phyloP scores from a whole-genome alignment of 2,888 invertebrate genomes.

The Calameuta idolon region DNA sequence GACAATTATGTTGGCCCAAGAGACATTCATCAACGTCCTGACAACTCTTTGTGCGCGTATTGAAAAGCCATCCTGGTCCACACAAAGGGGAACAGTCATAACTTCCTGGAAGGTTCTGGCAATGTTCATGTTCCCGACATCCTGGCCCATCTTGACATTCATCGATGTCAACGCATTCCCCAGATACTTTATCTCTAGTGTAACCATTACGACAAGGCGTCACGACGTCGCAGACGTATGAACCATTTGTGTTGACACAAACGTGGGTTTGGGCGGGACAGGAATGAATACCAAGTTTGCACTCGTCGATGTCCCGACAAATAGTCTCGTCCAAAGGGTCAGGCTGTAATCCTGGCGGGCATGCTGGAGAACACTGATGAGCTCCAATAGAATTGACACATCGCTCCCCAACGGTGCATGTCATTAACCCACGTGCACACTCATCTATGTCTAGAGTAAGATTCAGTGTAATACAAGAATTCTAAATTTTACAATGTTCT shows the following conservation, averaged over 20 bases:
- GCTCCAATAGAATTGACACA: constrained; percentile 48
- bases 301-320: constrained; percentile 30
- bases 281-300: constrained; percentile 19
- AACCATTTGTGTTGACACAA: constrained; percentile 52
- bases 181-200: constrained; percentile 20
- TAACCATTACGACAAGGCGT: constrained; percentile 19
- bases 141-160: constrained; percentile 68
- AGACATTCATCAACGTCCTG: constrained; percentile 73
- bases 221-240: constrained; percentile 39
- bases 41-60: constrained; percentile 46
- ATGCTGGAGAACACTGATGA: constrained; percentile 46
- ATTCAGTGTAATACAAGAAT: neutral
- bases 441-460: constrained; percentile 65
- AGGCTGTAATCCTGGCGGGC: constrained; percentile 41
- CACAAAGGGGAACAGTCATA: constrained; percentile 65
- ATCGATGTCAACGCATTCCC: constrained; percentile 69
- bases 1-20: constrained; percentile 69
- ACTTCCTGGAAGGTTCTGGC: constrained; percentile 68
- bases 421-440: constrained; percentile 58
- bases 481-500: neutral
- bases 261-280: constrained; percentile 29
- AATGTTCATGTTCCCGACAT: constrained; percentile 63
- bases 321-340: constrained; percentile 44
- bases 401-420: constrained; percentile 58
- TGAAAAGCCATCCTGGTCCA: constrained; percentile 54